Evolutionary conservation across 2,113 vertebrate species (phyloP).

Genomic region (Ptyas mucosa): DNA sequence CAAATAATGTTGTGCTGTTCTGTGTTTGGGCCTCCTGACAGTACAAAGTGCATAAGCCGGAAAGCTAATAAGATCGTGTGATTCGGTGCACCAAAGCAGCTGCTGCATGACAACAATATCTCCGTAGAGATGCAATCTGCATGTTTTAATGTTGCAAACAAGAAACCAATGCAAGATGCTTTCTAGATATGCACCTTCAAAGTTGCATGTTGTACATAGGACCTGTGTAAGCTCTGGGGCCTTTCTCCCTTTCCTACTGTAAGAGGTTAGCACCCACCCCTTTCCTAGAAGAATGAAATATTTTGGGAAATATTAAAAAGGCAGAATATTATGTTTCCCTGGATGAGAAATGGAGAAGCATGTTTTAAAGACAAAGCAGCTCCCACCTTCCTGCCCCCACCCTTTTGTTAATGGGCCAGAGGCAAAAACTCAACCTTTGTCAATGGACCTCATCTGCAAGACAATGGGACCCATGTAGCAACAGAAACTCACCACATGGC

Average conservation of each 20-base stretch:
- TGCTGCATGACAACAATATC: not conserved
- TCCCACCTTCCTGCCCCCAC: too few relatives aligned
- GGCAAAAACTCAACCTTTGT: too few relatives aligned
- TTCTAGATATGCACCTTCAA: not conserved
- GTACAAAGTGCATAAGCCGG: not conserved
- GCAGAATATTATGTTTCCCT: too few relatives aligned
- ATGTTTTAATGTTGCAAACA: conserved; percentile 2
- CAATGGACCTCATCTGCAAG: too few relatives aligned
- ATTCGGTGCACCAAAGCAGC: not conserved
- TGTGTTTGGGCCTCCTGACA: not conserved
- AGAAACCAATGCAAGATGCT: not conserved
- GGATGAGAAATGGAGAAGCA: too few relatives aligned
- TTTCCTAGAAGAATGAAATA: too few relatives aligned
- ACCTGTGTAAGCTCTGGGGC: conserved; percentile 16
- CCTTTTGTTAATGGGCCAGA: too few relatives aligned
- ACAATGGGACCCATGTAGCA: too few relatives aligned
- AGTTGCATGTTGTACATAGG: not conserved
- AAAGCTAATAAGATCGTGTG: conserved; percentile 3
- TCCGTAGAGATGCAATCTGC: not conserved
- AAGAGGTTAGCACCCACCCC: too few relatives aligned
- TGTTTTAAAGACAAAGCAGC: too few relatives aligned
- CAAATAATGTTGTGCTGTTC: not conserved
- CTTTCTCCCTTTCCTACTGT: conserved; percentile 23
- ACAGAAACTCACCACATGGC: too few relatives aligned
- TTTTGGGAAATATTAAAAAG: too few relatives aligned